phyloP scores from a whole-genome alignment of 2,888 invertebrate species.

The Leucania comma region DNA sequence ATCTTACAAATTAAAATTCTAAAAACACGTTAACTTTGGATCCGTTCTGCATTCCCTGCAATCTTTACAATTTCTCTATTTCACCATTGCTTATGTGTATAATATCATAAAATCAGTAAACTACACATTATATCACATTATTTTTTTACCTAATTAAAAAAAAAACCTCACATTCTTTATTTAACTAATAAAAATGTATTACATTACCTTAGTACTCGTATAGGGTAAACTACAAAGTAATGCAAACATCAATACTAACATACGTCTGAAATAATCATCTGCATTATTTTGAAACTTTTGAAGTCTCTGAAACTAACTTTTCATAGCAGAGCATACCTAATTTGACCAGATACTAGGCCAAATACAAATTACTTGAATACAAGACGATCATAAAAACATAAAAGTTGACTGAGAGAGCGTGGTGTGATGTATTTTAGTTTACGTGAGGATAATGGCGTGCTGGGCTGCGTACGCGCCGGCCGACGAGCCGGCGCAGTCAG shows the following conservation, averaged over 20 bases:
- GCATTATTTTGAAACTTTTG: not conserved
- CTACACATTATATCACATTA: too few species aligned
- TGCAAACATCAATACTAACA: too few species aligned
- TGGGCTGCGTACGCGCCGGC: slow-evolving; percentile 71
- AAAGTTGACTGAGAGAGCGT: slow-evolving; percentile 64
- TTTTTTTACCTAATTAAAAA: too few species aligned
- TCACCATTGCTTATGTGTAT: not conserved
- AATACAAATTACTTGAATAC: slow-evolving; percentile 51
- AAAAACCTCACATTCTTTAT: not conserved
- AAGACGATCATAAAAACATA: slow-evolving; percentile 66
- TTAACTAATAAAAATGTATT: not conserved
- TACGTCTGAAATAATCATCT: too few species aligned
- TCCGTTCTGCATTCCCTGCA: not conserved
- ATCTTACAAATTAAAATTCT: not conserved
- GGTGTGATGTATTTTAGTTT: slow-evolving; percentile 68
- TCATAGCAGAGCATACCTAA: not conserved
- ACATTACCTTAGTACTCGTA: too few species aligned
- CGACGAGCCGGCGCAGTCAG: slow-evolving; percentile 40
- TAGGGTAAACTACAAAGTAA: too few species aligned
- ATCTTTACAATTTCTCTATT: not conserved
- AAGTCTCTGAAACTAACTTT: not conserved
- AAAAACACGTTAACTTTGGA: not conserved
- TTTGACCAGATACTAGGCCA: slow-evolving; percentile 33
- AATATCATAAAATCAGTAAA: not conserved
- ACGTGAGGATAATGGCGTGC: slow-evolving; percentile 72